These are phyloP conservation scores for Cerastoderma edule DNA, from an alignment of 2,888 invertebrate species.

Conservation along the genomic window DNA sequence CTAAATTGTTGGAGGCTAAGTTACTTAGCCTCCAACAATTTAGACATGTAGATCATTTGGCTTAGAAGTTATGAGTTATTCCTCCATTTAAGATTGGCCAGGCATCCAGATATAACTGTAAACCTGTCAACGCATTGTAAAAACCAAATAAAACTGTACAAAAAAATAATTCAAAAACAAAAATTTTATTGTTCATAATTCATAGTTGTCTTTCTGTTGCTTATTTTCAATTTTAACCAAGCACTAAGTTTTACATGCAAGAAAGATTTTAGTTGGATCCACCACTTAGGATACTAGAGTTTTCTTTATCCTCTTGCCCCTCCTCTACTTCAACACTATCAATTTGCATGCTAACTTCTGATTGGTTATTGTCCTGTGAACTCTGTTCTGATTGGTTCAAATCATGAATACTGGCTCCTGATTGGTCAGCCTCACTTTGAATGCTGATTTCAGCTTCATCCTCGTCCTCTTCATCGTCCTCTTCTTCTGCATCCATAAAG, in stretches of 20 bases:
- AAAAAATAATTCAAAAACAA: too few species aligned
- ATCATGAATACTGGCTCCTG: conserved; percentile 38
- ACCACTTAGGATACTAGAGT: conserved; percentile 51
- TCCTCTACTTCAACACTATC: conserved; percentile 51
- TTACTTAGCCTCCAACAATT: too few species aligned
- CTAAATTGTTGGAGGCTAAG: too few species aligned
- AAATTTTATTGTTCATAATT: too few species aligned
- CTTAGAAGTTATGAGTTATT: too few species aligned
- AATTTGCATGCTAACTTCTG: conserved; percentile 45
- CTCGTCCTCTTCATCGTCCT: conserved; percentile 90
- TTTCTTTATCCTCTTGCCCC: conserved; percentile 73
- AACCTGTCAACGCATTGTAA: too few species aligned
- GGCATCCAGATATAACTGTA: too few species aligned
- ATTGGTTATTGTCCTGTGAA: conserved; percentile 52
- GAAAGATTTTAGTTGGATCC: background rate
- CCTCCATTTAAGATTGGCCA: too few species aligned
- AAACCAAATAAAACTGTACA: too few species aligned
- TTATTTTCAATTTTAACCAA: too few species aligned
- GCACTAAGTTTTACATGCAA: background rate
- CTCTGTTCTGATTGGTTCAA: conserved; percentile 56
- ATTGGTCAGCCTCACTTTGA: conserved; percentile 61
- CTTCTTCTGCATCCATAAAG: conserved; percentile 96
- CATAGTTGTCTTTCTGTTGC: too few species aligned
- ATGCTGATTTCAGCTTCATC: conserved; percentile 66
- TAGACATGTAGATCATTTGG: too few species aligned